Evolutionary conservation across 2,113 vertebrate genomes (phyloP).

Genomic region (Cacatua alba): DNA sequence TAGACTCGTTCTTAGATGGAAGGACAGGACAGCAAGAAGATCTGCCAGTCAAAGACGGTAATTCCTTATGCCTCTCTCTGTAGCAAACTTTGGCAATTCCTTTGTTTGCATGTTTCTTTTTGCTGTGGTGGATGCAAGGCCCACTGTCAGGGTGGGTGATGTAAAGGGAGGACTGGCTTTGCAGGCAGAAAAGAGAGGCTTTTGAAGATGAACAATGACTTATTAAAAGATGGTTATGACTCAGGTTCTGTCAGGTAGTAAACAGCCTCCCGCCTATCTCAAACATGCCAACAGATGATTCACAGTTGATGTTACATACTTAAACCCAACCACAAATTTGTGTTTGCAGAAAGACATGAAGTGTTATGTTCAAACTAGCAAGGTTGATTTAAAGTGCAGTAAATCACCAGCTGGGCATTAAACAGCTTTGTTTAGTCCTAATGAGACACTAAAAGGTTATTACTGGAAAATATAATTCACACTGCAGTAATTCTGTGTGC

Average conservation of each 20-base stretch:
- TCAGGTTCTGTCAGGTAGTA: not conserved
- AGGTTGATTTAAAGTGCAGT: not conserved
- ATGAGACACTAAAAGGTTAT: not conserved
- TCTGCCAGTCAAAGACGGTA: slow-evolving; percentile 86
- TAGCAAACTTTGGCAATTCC: not conserved
- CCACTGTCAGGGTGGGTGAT: not conserved
- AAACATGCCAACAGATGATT: not conserved
- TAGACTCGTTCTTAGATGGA: slow-evolving; percentile 96
- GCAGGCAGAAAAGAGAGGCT: not conserved
- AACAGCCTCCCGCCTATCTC: not conserved
- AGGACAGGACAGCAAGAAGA: slow-evolving; percentile 89
- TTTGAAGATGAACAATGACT: not conserved
- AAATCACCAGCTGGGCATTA: not conserved
- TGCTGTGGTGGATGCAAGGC: not conserved
- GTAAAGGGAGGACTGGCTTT: not conserved
- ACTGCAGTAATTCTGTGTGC: not conserved
- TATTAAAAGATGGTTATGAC: not conserved
- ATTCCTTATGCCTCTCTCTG: not conserved
- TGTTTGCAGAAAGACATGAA: not conserved
- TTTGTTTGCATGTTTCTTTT: not conserved
- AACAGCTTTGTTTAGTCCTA: slow-evolving; percentile 21
- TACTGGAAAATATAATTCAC: slow-evolving; percentile 43
- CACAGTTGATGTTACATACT: not conserved
- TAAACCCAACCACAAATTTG: not conserved
- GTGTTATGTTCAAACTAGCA: not conserved